Base-by-base conservation (phyloP, 2,113 vertebrate species). In the Macroglossus sobrinus region DNA sequence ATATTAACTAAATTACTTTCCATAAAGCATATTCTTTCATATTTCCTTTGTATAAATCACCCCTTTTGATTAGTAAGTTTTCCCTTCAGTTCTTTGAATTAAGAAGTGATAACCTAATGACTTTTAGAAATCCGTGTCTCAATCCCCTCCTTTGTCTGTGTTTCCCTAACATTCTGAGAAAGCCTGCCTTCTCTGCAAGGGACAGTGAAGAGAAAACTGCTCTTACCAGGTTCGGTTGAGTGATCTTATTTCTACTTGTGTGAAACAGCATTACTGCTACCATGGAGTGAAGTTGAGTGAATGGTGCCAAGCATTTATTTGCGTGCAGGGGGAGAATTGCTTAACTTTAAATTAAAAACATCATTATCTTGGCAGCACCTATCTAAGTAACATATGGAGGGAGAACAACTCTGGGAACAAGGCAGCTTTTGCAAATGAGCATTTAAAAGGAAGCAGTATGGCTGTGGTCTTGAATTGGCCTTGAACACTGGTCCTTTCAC, bases 281-380 rank as follows among this genome's bases (percentile, higher is more conserved):
- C 12, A 11, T 1, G 24, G 28, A 92, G 40, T 19, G 8, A 71
- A 55, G 53, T 47, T 7, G 28, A 59, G 21, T 53, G 53, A 40
- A 79, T 0, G 14, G 55, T 75, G 43, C 68, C 63, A 91, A 69
- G 68, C 30, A 61, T 53, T 93, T 74, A 79, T 69, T 75, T 86
- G 47, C 85, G 68, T 94, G 50, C 79, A 84, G 55, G 66, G 74
- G 38, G 85, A 93, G 43, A 71, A n/a, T 72, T 94, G 93, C 94
- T 94, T 86, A 63, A 84, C 47, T 94, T 96, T 80, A 95, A 91
- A 81, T 82, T 93, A 91, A 94, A 96, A 95, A 55, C 91, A 93
- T 96, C 76, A 87, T 81, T 94, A 68, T 94, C 78, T 95, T 95
- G 86, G 93, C 85, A 91, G 94, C 53, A 38, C 45, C 63, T 22